phyloP scores from a whole-genome alignment of 1,140 invertebrate genomes.

The Brachionus asplanchnoidis region DNA sequence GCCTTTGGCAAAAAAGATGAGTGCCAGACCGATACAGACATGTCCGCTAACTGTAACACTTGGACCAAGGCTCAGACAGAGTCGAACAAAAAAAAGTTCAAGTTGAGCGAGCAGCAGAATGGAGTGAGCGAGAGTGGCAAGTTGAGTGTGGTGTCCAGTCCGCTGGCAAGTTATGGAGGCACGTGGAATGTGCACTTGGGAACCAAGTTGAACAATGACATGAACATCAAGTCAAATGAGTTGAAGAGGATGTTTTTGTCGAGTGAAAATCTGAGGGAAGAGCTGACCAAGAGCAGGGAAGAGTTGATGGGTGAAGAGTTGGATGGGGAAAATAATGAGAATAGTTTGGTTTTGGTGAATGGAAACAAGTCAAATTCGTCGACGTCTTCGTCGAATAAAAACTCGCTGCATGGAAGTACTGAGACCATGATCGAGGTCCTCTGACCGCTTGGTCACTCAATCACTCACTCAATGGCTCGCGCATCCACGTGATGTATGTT shows the following conservation, averaged over 20 bases:
- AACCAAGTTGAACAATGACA: not conserved
- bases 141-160: not conserved
- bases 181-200: not conserved
- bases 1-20: not conserved
- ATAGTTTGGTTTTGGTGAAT: not conserved
- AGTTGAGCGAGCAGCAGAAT: not conserved
- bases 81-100: not conserved
- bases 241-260: not conserved
- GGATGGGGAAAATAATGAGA: not conserved
- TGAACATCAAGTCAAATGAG: not conserved
- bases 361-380: constrained; percentile 23
- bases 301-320: not conserved
- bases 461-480: too few relatives aligned
- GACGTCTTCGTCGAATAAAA: constrained; percentile 33
- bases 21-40: not conserved
- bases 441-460: not conserved
- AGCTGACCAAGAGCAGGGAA: not conserved
- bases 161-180: not conserved
- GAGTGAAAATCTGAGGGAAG: not conserved
- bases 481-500: not conserved
- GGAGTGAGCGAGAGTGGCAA: not conserved
- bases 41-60: not conserved
- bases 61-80: not conserved
- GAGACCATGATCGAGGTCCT: constrained; percentile 32
- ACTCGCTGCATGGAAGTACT: constrained; percentile 16